Conservation (phyloP, 2,113 vertebrate species). For the Ifrita kowaldi region DNA sequence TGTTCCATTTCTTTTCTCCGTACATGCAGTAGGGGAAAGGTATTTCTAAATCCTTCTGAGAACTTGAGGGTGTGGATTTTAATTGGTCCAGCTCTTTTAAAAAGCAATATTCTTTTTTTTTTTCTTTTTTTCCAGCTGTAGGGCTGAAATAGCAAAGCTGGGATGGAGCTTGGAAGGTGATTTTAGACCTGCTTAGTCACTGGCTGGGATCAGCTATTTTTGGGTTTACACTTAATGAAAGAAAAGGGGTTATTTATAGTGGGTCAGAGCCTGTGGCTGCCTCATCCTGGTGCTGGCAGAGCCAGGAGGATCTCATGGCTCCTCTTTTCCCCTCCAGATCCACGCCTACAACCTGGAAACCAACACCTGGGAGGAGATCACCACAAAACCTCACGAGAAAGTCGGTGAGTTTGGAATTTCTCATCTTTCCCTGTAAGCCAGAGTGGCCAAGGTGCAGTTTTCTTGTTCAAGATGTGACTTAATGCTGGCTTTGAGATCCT, state of each 20-base stretch:
- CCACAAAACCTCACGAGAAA: slow-evolving; percentile 93
- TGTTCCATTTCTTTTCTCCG: neutral
- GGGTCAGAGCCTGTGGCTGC: neutral
- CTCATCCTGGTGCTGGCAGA: neutral
- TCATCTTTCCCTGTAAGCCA: fast-evolving
- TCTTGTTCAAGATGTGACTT: fast-evolving
- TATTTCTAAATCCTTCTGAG: neutral
- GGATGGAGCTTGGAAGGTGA: neutral
- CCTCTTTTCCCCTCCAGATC: slow-evolving; percentile 74
- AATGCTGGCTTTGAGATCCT: fast-evolving
- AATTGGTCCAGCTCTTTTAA: neutral
- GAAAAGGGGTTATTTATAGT: neutral
- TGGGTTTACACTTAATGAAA: neutral
- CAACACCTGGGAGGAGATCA: slow-evolving; percentile 96
- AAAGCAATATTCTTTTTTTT: neutral
- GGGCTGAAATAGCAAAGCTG: neutral
- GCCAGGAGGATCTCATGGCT: neutral
- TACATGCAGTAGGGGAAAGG: fast-evolving
- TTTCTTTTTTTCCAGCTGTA: neutral
- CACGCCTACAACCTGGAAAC: slow-evolving; percentile 97
- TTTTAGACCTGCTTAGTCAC: slow-evolving; percentile 19
- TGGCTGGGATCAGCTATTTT: neutral
- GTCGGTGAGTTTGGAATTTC: slow-evolving; percentile 76
- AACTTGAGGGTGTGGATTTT: neutral
- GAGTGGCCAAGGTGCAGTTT: neutral